Evolutionary conservation across 2,113 vertebrate genomes (phyloP), one percentile per base, ranked within the genome.

Genomic region (Propithecus coquereli): DNA sequence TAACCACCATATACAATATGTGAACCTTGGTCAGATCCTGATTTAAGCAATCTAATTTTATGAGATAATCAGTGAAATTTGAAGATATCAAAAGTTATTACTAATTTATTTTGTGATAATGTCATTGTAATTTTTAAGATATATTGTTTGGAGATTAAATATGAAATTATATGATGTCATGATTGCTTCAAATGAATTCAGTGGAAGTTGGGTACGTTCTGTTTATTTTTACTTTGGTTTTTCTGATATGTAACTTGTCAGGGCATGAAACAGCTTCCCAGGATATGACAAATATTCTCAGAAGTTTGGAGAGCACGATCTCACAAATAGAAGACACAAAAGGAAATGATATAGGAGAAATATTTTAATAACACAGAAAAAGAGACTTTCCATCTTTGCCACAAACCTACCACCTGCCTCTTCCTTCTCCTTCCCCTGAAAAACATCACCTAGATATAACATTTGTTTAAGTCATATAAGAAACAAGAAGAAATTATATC

Each of bases 191-290:
- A 93, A 84, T 23, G 9, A 93, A 91, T 47, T 20, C 73, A 47
- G 40, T 34, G 16, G 18, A 20, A 6, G 40, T 45, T 43, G 37
- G 18, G 23, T 22, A 0, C 30, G 45, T 65, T 45, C 30, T 94
- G 10, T 85, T 76, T 80, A 87, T 54, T 96, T 93, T 94, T 37
- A 73, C n/a, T 96, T 52, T 74, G 70, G 37, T 80, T 97, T 83
- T 85, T 82, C 76, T 65, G 45, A 57, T 52, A 68, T 23, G 20
- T 88, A 66, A 87, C 68, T 63, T 89, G n/a, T 82, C 76, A 61
- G 32, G 43, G 47, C 65, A 82, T 65, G 16, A 92, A 95, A 86
- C 4, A 52, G 12, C n/a, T 94, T 92, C 82, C 83, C 47, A 91
- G 85, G 73, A 73, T 68, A 43, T 23, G 57, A 81, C 37, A 92